These are phyloP conservation scores for Sebastes alutus DNA, from an alignment of 2,797 vertebrate genomes.

Conservation along the genomic window DNA sequence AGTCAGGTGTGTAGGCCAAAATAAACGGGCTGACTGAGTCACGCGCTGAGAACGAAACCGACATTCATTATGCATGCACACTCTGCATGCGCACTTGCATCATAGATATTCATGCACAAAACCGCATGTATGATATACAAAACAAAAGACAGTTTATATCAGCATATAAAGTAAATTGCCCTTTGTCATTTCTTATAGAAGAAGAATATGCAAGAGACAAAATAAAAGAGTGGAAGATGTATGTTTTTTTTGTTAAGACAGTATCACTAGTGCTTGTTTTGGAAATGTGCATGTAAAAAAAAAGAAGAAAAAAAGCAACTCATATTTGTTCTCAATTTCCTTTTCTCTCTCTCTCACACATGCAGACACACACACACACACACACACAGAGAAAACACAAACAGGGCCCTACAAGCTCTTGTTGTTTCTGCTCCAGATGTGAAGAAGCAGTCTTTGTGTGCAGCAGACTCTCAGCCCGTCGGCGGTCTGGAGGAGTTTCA, in stretches of 20 bases:
- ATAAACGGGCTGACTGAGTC: not conserved
- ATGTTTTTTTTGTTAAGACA: not conserved
- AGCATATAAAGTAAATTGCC: not conserved
- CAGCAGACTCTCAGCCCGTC: not conserved
- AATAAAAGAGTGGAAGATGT: not conserved
- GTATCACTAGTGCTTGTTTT: not conserved
- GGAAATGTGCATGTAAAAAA: not conserved
- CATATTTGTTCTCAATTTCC: not conserved
- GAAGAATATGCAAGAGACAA: too few species aligned
- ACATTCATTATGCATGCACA: not conserved
- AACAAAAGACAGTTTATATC: not conserved
- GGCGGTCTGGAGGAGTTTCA: constrained; percentile 31
- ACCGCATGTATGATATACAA: not conserved
- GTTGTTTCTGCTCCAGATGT: constrained; percentile 40
- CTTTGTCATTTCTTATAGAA: not conserved
- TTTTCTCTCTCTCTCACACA: too few species aligned
- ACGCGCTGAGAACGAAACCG: not conserved
- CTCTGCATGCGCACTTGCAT: not conserved
- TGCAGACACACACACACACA: not conserved
- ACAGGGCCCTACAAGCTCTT: not conserved
- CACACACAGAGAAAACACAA: not conserved
- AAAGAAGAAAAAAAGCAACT: not conserved
- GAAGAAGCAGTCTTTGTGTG: constrained; percentile 15
- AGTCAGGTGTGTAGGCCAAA: not conserved
- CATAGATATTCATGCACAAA: not conserved